These are phyloP conservation scores for Brachypterus glaber DNA, from an alignment of 2,888 invertebrate genomes.

Conservation along the genomic window DNA sequence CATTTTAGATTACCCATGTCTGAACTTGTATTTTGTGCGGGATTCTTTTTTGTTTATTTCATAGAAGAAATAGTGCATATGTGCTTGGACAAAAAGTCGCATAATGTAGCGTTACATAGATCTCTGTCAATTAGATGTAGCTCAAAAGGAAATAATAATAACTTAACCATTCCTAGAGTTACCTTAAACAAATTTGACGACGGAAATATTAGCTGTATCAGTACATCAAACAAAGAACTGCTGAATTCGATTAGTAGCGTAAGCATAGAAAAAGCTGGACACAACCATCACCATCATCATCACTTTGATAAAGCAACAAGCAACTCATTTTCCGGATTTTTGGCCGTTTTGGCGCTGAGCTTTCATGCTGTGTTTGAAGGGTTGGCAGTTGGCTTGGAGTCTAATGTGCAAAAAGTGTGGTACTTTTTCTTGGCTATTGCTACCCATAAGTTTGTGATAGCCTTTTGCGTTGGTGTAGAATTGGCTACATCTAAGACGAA, in stretches of 20 bases:
- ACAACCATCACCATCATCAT: slow-evolving; percentile 20
- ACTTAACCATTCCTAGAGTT: slow-evolving; percentile 35
- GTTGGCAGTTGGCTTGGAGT: slow-evolving; percentile 56
- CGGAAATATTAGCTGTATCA: slow-evolving; percentile 32
- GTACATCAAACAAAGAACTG: slow-evolving; percentile 34
- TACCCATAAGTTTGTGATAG: slow-evolving; percentile 58
- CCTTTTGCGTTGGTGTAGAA: slow-evolving; percentile 58
- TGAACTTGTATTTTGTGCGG: slow-evolving; percentile 51
- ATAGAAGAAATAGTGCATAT: slow-evolving; percentile 53
- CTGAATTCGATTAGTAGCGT: slow-evolving; percentile 32
- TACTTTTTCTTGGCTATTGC: slow-evolving; percentile 55
- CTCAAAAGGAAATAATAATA: slow-evolving; percentile 34
- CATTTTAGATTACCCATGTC: slow-evolving; percentile 43
- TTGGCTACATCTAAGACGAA: slow-evolving; percentile 48
- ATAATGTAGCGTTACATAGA: slow-evolving; percentile 33
- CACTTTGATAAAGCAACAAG: slow-evolving; percentile 22
- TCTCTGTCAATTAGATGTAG: slow-evolving; percentile 47
- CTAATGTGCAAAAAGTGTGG: slow-evolving; percentile 48
- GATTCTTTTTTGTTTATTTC: slow-evolving; percentile 55
- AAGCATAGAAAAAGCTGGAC: slow-evolving; percentile 21
- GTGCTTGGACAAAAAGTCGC: slow-evolving; percentile 41
- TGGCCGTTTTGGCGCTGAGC: slow-evolving; percentile 56
- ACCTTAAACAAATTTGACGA: slow-evolving; percentile 35
- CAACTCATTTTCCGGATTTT: slow-evolving; percentile 51
- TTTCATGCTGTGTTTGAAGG: slow-evolving; percentile 64